Conservation (phyloP, 2,888 invertebrate genomes). For the Nymphalis polychloros region DNA sequence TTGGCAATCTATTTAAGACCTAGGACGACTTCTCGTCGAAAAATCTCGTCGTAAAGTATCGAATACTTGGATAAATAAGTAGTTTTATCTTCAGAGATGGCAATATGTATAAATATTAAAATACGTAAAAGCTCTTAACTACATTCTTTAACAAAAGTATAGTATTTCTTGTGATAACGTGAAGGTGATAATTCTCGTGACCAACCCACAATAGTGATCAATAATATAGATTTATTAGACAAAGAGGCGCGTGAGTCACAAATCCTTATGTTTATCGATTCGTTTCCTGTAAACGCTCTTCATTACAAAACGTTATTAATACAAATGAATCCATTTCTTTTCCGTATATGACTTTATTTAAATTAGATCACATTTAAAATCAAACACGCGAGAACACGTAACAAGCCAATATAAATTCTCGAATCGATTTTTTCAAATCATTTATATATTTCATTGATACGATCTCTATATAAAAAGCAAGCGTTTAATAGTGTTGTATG, state of each 20-base stretch:
- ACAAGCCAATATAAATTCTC: conserved; percentile 9
- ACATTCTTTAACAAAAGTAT: background rate
- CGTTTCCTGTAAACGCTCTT: conserved; percentile 49
- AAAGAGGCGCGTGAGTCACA: conserved; percentile 53
- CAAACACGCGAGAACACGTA: background rate
- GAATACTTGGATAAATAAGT: background rate
- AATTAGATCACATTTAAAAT: background rate
- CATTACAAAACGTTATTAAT: conserved; percentile 7
- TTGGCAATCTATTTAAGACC: no score
- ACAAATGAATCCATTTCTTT: conserved; percentile 9
- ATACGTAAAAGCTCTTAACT: no score
- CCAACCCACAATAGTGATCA: conserved; percentile 15
- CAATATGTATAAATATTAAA: background rate
- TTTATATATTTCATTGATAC: conserved; percentile 6
- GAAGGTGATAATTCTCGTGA: conserved; percentile 3
- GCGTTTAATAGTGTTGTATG: conserved; percentile 33
- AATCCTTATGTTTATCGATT: conserved; percentile 50
- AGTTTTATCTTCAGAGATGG: background rate
- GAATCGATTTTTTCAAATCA: background rate
- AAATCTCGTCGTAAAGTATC: background rate
- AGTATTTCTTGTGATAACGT: conserved; percentile 1
- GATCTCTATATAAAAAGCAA: background rate
- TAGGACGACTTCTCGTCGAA: background rate
- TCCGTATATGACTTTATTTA: conserved; percentile 6
- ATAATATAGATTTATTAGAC: conserved; percentile 32